phyloP scores from a whole-genome alignment of 2,113 vertebrate genomes.

The Carassius auratus region DNA sequence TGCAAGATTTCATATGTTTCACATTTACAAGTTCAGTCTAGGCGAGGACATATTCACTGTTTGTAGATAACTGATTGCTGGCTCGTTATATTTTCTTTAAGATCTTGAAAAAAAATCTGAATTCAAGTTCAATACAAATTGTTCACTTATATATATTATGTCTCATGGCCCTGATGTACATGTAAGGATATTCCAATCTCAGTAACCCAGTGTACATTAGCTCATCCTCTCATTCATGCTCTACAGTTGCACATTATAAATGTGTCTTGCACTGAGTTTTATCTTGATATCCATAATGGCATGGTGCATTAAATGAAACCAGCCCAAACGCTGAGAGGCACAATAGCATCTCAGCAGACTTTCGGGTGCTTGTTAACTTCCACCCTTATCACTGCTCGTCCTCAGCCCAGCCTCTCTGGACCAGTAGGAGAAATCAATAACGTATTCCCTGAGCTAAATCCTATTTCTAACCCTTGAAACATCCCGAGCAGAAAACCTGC shows the following conservation, averaged over 20 bases:
- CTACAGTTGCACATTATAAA: constrained; percentile 2
- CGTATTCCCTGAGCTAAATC: constrained; percentile 42
- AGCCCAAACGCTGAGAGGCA: background rate
- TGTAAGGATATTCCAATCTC: background rate
- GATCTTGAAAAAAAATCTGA: background rate
- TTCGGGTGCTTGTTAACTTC: constrained; percentile 38
- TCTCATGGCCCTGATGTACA: background rate
- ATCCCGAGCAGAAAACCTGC: constrained; percentile 20
- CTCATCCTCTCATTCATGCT: background rate
- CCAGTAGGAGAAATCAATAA: constrained; percentile 52
- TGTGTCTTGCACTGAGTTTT: background rate
- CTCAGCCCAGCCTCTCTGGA: constrained; percentile 41
- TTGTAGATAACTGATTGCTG: background rate
- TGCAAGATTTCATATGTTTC: background rate
- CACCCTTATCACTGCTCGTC: constrained; percentile 39
- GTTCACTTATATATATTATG: background rate
- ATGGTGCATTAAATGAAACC: background rate
- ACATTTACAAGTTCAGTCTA: too few relatives aligned
- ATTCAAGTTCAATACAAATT: background rate
- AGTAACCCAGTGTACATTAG: background rate
- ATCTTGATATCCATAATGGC: background rate
- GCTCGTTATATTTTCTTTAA: background rate
- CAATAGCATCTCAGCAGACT: constrained; percentile 7
- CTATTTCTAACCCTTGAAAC: constrained; percentile 44
- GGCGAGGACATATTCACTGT: background rate